These are phyloP conservation scores for Spheniscus humboldti DNA, from an alignment of 2,797 vertebrate species.

Conservation along the genomic window DNA sequence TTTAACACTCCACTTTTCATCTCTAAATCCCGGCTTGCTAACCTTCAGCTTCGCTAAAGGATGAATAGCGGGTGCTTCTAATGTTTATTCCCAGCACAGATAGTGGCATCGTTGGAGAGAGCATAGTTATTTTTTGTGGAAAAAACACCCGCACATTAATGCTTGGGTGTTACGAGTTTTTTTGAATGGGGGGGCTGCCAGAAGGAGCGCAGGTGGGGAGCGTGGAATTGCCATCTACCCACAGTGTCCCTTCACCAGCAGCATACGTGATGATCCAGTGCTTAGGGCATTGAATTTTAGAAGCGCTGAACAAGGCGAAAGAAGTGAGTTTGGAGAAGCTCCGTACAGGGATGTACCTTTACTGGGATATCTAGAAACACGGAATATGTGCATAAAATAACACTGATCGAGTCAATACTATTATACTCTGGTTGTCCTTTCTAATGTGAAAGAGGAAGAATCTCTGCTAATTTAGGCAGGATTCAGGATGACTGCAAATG, in stretches of 20 bases:
- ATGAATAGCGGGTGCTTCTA: not conserved
- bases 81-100: fast-evolving
- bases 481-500: not conserved
- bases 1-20: fast-evolving
- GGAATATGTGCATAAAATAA: not conserved
- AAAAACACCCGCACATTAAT: fast-evolving
- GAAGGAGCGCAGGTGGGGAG: not conserved
- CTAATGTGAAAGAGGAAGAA: not conserved
- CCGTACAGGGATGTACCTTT: not conserved
- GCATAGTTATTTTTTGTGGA: not conserved
- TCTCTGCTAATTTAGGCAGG: not conserved
- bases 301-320: not conserved
- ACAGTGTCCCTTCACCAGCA: not conserved
- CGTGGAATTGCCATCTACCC: fast-evolving
- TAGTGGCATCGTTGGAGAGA: not conserved
- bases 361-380: not conserved
- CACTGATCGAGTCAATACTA: not conserved
- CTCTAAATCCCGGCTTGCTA: not conserved
- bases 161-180: not conserved
- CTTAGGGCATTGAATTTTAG: not conserved
- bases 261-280: fast-evolving
- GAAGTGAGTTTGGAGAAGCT: not conserved
- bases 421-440: not conserved
- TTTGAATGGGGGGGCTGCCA: not conserved
- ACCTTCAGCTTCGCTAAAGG: not conserved